Evolutionary conservation across 1,140 invertebrate genomes (phyloP).

Genomic region (Vanessa atalanta): DNA sequence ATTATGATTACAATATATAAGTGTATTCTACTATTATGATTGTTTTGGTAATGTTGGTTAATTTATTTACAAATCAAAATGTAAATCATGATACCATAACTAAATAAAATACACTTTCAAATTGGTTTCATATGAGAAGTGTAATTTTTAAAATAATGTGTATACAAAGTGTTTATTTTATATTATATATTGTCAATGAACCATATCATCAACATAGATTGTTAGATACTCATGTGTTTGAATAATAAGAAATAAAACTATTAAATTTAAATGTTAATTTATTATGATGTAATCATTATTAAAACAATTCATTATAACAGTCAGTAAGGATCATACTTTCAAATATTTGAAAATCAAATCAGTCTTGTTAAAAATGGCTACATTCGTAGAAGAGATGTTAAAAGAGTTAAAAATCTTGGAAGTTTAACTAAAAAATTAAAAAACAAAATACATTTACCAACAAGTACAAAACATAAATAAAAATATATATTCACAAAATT

Average conservation of each 20-base stretch:
- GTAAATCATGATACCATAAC: too few species aligned
- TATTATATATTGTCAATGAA: too few species aligned
- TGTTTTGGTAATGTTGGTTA: too few species aligned
- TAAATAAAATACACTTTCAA: too few species aligned
- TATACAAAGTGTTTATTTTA: too few species aligned
- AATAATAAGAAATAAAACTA: constrained; percentile 28
- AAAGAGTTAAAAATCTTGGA: constrained; percentile 51
- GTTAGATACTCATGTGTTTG: background rate
- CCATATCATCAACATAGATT: too few species aligned
- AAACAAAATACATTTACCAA: constrained; percentile 61
- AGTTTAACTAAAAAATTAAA: constrained; percentile 57
- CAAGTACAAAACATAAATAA: constrained; percentile 64
- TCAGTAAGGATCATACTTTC: constrained; percentile 73
- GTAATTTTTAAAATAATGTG: too few species aligned
- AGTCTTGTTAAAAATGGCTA: constrained; percentile 80
- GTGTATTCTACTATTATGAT: too few species aligned
- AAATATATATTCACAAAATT: constrained; percentile 61
- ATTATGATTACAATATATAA: too few species aligned
- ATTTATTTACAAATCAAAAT: too few species aligned
- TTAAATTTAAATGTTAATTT: constrained; percentile 73
- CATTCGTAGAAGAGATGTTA: constrained; percentile 60
- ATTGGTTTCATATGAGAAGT: too few species aligned
- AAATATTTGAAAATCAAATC: constrained; percentile 76
- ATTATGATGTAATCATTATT: constrained; percentile 76
- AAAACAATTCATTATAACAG: constrained; percentile 72